Conservation (phyloP, 2,888 invertebrate genomes). For the Drosophila borborema region DNA sequence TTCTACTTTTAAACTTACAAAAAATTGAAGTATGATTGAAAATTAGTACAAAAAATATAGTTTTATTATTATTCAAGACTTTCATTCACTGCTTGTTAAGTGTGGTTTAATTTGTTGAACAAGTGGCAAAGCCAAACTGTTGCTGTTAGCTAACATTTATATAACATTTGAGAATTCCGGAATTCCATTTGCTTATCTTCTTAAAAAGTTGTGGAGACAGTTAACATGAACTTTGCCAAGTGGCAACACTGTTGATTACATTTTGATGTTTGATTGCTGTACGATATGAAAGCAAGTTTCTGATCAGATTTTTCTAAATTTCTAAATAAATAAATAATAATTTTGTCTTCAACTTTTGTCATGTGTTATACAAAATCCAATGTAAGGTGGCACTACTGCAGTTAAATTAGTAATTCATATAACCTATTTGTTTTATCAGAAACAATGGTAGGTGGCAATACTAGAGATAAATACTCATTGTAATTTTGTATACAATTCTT, state of each 20-base stretch:
- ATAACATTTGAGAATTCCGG: neutral
- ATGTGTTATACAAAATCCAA: neutral
- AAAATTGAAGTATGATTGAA: too few relatives aligned
- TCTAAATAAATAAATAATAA: too few relatives aligned
- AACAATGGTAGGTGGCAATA: neutral
- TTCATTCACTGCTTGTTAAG: too few relatives aligned
- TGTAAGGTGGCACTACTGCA: neutral
- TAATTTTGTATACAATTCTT: neutral
- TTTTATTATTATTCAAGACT: too few relatives aligned
- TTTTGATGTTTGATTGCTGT: neutral
- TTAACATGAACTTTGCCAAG: neutral
- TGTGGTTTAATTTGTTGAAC: too few relatives aligned
- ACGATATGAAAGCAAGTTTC: neutral
- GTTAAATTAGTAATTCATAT: neutral
- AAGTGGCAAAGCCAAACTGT: too few relatives aligned
- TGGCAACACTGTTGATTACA: neutral
- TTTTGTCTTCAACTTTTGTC: too few relatives aligned
- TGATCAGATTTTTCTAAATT: neutral
- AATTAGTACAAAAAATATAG: too few relatives aligned
- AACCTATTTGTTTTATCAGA: neutral
- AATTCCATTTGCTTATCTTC: neutral
- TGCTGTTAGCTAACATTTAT: neutral
- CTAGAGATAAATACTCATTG: neutral
- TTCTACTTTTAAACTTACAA: too few relatives aligned
- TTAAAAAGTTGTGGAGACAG: too few relatives aligned